A percentile compares a stretch with the other conserved stretches of the same genome.
phyloP scores from a whole-genome alignment of 2,888 invertebrate genomes.

The Ectropis crepuscularia region DNA sequence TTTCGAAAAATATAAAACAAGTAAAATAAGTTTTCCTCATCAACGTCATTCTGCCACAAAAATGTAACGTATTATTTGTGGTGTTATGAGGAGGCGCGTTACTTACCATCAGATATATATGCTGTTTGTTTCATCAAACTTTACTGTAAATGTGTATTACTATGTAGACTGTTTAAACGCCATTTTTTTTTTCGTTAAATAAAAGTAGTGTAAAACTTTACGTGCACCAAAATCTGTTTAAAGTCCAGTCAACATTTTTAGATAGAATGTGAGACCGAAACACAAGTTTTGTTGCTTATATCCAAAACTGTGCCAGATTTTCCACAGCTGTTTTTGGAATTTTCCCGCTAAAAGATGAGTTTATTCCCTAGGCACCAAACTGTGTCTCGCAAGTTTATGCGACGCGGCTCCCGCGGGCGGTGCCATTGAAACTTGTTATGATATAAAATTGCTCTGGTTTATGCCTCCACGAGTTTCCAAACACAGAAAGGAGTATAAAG shows the following conservation, averaged over 20 bases:
- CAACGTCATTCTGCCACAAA: too few relatives aligned
- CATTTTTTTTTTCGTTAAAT: too few relatives aligned
- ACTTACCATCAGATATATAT: too few relatives aligned
- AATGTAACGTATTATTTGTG: too few relatives aligned
- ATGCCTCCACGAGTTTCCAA: slow-evolving; percentile 51
- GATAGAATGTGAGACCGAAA: slow-evolving; percentile 16
- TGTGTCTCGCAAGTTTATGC: slow-evolving; percentile 58
- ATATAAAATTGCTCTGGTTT: slow-evolving; percentile 62
- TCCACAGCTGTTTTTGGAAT: slow-evolving; percentile 44
- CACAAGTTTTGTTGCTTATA: slow-evolving; percentile 21
- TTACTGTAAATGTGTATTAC: too few relatives aligned
- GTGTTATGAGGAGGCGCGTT: too few relatives aligned
- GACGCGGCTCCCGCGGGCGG: slow-evolving; percentile 52
- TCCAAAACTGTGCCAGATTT: slow-evolving; percentile 31
- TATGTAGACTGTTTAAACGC: too few relatives aligned
- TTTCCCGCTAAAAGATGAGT: slow-evolving; percentile 42
- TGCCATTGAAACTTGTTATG: slow-evolving; percentile 66
- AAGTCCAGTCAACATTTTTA: slow-evolving; percentile 15
- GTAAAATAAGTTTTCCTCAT: too few relatives aligned
- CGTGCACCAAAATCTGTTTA: neutral
- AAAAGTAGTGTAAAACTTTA: too few relatives aligned
- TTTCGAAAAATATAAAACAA: too few relatives aligned
- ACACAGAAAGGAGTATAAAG: slow-evolving; percentile 43
- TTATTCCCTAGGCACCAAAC: slow-evolving; percentile 47
- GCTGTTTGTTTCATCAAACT: too few relatives aligned